Base-by-base conservation (phyloP, 2,888 invertebrate species). In the Rhagonycha lutea region DNA sequence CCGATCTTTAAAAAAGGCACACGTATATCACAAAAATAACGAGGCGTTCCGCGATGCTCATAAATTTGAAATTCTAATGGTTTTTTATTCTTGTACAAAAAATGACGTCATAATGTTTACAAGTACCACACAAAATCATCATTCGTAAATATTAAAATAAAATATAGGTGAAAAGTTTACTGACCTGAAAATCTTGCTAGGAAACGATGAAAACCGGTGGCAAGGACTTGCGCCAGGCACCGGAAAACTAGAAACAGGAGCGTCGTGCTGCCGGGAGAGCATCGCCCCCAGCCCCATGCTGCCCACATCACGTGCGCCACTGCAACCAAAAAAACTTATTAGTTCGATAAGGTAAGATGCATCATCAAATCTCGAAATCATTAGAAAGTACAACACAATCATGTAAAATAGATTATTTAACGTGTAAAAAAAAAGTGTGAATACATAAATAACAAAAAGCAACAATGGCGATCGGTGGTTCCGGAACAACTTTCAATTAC, bases 181-280 rank as follows among this genome's bases (percentile, higher is more conserved):
- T 90, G 87, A 91, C 91, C 90, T 90, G 91, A 90, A 86, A 90
- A 89, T 88, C 90, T 90, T 86, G 90, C 90, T 88, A 91, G 89
- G 88, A 90, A 90, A 86, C 87, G 87, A 82, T 88, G 87, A 84
- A 88, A 87, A 84, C 87, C 87, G 84, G 87, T 88, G 86, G 88
- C 86, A 81, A 88, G 86, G 81, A 86, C 85, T 83, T 87, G 87
- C 84, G 87, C 86, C 85, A 87, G 86, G 84, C 86, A 86, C 86
- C 87, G 86, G 79, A 84, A 83, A 82, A 85, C 85, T 83, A 84
- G 83, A 84, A 86, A 84, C 82, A 84, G 83, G 81, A 84, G 85
- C 84, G 84, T 83, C 83, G 84, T 85, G 84, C 84, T 79, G 82
- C 83, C 83, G 82, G 85, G 83, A 82, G 84, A 83, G 79, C 81